Base-by-base conservation (phyloP, 2,888 invertebrate species). In the Synergus umbraculus region DNA sequence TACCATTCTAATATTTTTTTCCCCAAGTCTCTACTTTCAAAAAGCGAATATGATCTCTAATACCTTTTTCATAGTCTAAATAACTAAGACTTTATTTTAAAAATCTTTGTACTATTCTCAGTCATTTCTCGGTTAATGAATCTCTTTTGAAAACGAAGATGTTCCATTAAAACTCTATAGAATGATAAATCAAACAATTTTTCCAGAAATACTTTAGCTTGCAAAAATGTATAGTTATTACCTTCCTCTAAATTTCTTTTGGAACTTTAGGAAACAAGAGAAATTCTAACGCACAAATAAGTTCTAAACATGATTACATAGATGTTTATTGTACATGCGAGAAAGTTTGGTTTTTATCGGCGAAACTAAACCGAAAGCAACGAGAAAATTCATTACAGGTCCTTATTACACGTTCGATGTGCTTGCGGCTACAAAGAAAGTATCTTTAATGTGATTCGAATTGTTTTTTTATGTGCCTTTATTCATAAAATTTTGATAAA, bases 351-450 rank as follows among this genome's bases (percentile, higher is more conserved):
- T 22, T 44, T 66, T 66, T 44, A 44, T 66, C 10, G 66, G 43
- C 66, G 66, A 44, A 66, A 66, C 66, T 66, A 66, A 66, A 66
- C 66, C 66, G 44, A 44, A 41, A 18, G 44, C 66, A 43, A n/a
- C 43, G 43, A 66, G 66, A 43, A 66, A 66, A 66, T 66, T 66
- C 66, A 66, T 66, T 66, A 66, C 44, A 44, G 18, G 44, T 66
- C 41, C 66, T 43, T 43, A 66, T 43, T 66, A 66, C 7, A 41
- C 66, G 43, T 66, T 66, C 41, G 66, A 66, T 43, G 37, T 66
- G 43, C 43, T 66, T 66, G 43, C 66, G 41, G 41, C 65, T n/a
- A 65, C n/a, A 65, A 66, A 66, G 66, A 66, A 66, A 66, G 66
- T 66, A 66, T 43, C 46, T 46, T 46, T 46, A 7, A 7, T 13